These are phyloP conservation scores for Etheostoma nigrum DNA, from an alignment of 2,797 vertebrate species.

Conservation along the genomic window DNA sequence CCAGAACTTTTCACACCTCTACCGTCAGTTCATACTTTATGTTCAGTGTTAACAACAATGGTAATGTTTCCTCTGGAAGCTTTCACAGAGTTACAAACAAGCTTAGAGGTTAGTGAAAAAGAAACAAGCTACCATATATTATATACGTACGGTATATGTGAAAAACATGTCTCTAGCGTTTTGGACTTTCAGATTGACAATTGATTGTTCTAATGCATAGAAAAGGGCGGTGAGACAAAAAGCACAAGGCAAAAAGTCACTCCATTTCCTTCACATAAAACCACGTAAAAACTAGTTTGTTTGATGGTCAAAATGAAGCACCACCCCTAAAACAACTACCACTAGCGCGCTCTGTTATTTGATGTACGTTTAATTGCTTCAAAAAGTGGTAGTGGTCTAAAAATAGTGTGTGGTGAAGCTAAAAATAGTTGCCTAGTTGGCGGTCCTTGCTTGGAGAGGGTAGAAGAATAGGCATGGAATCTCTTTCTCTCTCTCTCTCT, in stretches of 20 bases:
- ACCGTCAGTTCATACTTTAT: constrained; percentile 18
- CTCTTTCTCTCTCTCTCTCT: constrained; percentile 78
- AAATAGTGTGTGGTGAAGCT: constrained; percentile 93
- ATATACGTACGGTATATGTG: constrained; percentile 47
- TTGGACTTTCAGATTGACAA: constrained; percentile 81
- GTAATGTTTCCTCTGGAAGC: constrained; percentile 3
- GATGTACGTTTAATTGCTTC: constrained; percentile 85
- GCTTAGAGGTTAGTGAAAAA: constrained; percentile 24
- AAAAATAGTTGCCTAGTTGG: constrained; percentile 93
- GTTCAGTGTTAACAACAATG: constrained; percentile 20
- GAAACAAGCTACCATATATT: constrained; percentile 56
- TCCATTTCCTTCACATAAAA: constrained; percentile 5
- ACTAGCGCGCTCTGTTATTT: constrained; percentile 58
- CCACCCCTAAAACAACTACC: constrained; percentile 66
- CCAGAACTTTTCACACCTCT: constrained; percentile 7
- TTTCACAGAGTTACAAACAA: constrained; percentile 22
- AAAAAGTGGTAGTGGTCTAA: constrained; percentile 94
- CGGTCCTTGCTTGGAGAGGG: constrained; percentile 93
- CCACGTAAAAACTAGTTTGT: constrained; percentile 86
- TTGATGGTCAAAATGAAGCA: constrained; percentile 84
- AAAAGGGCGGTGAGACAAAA: constrained; percentile 87
- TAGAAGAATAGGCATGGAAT: constrained; percentile 95
- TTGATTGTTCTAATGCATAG: constrained; percentile 84
- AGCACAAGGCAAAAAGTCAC: constrained; percentile 75
- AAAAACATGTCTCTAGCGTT: constrained; percentile 80